Evolutionary conservation across 2,797 vertebrate species (phyloP), one percentile per base, ranked within the genome.

Genomic region (Nothura maculosa): DNA sequence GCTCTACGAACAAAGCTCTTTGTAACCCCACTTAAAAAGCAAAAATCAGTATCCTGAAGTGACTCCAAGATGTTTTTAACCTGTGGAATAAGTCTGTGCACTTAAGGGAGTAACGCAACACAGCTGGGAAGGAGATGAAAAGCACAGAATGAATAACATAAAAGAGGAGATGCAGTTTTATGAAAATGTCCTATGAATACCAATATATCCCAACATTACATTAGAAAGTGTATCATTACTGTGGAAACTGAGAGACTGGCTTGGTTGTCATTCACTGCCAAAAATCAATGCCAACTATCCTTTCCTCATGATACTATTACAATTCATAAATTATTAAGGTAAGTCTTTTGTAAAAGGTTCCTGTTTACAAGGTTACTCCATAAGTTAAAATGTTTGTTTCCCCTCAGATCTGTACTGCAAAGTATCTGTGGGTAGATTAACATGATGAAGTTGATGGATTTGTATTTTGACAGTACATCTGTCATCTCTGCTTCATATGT

Each of bases 351-450:
- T 98, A 98, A 97, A 98, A 98, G 98, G 96, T 98, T 98, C 97
- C 98, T 98, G 97, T 98, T 98, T 98, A 98, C 98, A 99, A 98
- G 98, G 98, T 98, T 98, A 98, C 96, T 98, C 94, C 97, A 95
- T 97, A 98, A 98, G 97, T 98, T 97, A 98, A 98, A 99, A 98
- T 98, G 98, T 98, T 98, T 97, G 97, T 86, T 97, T 98, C 98
- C 97, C 96, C 97, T 93, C 82, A 92, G 68, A 57, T 79, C 84
- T 88, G 84, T 75, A 30, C 90, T 70, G 89, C 84, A 96, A 94
- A 91, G 92, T 92, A 94, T 67, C 90, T 92, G 91, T 77, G 85
- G 73, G 91, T 66, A 89, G 85, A 91, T 97, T 94, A 93, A 89
- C 92, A 93, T 95, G 94, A 96, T 95, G 91, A 96, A 97, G 89